phyloP scores from a whole-genome alignment of 2,113 vertebrate species.

The Pseudopipra pipra region DNA sequence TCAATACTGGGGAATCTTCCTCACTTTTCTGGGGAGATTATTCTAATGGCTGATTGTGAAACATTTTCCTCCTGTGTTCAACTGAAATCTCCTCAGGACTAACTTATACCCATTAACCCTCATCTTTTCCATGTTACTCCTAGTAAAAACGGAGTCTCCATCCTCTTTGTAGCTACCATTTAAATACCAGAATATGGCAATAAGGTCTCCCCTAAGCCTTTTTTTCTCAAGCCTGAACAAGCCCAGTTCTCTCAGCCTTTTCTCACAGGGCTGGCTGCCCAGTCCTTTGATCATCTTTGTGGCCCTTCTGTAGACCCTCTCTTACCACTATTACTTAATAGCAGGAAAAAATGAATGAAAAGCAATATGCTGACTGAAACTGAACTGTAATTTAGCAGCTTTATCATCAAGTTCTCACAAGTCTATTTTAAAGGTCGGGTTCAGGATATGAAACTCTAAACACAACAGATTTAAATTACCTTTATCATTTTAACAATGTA shows the following conservation, averaged over 20 bases:
- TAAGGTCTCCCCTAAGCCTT: background rate
- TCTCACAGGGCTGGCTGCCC: background rate
- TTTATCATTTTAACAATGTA: background rate
- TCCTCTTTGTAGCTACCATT: background rate
- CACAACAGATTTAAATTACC: background rate
- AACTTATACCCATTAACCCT: background rate
- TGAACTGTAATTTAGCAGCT: background rate
- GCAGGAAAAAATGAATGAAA: background rate
- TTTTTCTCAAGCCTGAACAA: background rate
- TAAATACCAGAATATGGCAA: background rate
- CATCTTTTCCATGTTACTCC: background rate
- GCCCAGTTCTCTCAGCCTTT: background rate
- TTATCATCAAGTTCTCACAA: background rate
- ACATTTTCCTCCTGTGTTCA: background rate
- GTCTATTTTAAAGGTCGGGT: background rate
- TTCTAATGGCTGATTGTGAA: background rate
- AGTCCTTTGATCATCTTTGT: background rate
- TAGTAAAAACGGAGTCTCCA: background rate
- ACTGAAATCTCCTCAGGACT: background rate
- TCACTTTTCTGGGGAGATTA: background rate
- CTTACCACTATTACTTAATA: background rate
- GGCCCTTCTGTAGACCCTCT: background rate
- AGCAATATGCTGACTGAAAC: background rate
- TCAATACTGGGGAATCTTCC: background rate
- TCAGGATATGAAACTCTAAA: background rate